A percentile compares a stretch with the other conserved stretches of the same genome.
These are phyloP conservation scores for Todiramphus saurophagus DNA, from an alignment of 2,113 vertebrate species.

Conservation along the genomic window DNA sequence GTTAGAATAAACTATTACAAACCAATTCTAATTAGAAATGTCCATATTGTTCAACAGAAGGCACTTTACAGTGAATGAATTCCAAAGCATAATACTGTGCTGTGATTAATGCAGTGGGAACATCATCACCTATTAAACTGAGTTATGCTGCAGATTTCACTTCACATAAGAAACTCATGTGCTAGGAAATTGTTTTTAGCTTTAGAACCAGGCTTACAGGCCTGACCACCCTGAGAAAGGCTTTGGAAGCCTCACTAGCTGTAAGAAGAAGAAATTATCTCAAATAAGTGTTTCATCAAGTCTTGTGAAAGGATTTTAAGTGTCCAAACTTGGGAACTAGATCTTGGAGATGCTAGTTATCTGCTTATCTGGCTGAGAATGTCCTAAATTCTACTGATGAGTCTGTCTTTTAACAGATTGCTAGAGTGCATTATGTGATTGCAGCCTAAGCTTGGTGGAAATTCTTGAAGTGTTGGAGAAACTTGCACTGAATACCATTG, in stretches of 20 bases:
- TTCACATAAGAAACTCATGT: neutral
- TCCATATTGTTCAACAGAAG: neutral
- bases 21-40: neutral
- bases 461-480: neutral
- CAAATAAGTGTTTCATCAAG: neutral
- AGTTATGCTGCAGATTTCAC: neutral
- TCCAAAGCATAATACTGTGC: neutral
- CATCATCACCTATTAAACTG: neutral
- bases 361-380: neutral
- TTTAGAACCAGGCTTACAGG: neutral
- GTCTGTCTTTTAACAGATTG: neutral
- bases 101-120: neutral
- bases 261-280: neutral
- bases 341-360: neutral
- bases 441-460: neutral
- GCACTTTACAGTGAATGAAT: neutral
- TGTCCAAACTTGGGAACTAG: neutral
- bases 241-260: neutral
- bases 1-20: neutral
- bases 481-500: neutral
- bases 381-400: neutral
- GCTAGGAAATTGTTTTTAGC: neutral
- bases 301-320: neutral
- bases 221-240: neutral
- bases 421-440: neutral